These are phyloP conservation scores for Hyles vespertilio DNA, from an alignment of 1,140 invertebrate genomes.

Conservation along the genomic window DNA sequence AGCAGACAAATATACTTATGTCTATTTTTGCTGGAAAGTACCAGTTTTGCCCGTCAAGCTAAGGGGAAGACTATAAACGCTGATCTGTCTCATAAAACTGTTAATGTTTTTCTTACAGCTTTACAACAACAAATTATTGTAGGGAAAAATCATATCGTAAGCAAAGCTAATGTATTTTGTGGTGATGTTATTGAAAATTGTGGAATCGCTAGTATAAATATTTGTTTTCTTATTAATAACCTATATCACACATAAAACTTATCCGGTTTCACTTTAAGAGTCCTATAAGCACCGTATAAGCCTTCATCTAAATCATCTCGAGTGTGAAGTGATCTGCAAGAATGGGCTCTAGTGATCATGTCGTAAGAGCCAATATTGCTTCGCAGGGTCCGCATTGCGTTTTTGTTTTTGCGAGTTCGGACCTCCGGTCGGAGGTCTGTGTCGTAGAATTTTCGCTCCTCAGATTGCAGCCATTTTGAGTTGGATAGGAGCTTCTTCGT, in stretches of 20 bases:
- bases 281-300: slow-evolving; percentile 57
- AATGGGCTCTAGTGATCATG: slow-evolving; percentile 55
- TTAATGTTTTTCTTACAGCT: too few species aligned
- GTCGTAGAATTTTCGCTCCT: slow-evolving; percentile 56
- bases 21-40: too few species aligned
- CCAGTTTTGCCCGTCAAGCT: too few species aligned
- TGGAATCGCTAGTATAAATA: neutral
- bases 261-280: slow-evolving; percentile 44
- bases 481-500: slow-evolving; percentile 59
- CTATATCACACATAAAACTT: slow-evolving; percentile 34
- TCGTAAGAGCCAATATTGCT: slow-evolving; percentile 51
- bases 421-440: slow-evolving; percentile 53
- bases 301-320: slow-evolving; percentile 54
- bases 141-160: neutral
- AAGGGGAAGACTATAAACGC: too few species aligned
- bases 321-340: slow-evolving; percentile 48
- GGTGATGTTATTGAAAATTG: too few species aligned
- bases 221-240: neutral
- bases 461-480: slow-evolving; percentile 57
- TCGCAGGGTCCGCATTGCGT: slow-evolving; percentile 35
- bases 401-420: slow-evolving; percentile 33
- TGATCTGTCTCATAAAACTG: too few species aligned
- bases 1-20: too few species aligned
- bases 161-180: too few species aligned
- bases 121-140: too few species aligned